Conservation (phyloP, 2,113 vertebrate genomes). For the Reinhardtius hippoglossoides region DNA sequence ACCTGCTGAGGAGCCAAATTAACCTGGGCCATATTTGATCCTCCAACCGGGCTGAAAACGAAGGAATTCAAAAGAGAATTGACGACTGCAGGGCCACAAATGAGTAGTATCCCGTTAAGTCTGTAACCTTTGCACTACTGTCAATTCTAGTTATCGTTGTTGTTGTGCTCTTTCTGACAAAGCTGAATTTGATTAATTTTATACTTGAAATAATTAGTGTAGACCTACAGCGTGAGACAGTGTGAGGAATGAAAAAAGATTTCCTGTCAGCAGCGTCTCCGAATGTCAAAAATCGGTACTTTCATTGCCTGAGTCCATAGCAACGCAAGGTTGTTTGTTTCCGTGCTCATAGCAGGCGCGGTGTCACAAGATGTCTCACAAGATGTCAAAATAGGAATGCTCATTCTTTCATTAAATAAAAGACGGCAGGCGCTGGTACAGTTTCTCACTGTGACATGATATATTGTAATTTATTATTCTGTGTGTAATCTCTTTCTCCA, state of each 20-base stretch:
- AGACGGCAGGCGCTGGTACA: conserved; percentile 64
- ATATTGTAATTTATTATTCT: conserved; percentile 75
- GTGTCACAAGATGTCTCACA: conserved; percentile 68
- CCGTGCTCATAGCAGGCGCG: conserved; percentile 55
- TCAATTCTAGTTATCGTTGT: conserved; percentile 2
- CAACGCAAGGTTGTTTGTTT: conserved; percentile 68
- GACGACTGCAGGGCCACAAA: conserved; percentile 36
- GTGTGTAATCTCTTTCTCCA: conserved; percentile 68
- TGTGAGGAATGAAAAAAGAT: conserved; percentile 8
- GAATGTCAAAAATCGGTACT: conserved; percentile 60
- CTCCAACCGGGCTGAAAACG: conserved; percentile 11
- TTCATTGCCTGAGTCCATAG: conserved; percentile 60
- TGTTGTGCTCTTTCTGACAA: conserved; percentile 24
- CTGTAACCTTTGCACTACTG: neutral
- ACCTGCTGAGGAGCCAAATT: conserved; percentile 43
- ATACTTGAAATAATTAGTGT: conserved; percentile 51
- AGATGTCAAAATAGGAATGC: conserved; percentile 67
- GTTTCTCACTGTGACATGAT: conserved; percentile 64
- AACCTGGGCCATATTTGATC: conserved; percentile 34
- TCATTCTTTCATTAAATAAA: conserved; percentile 77
- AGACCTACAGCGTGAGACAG: conserved; percentile 30
- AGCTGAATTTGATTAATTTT: conserved; percentile 48
- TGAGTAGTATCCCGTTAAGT: conserved; percentile 15
- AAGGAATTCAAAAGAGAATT: conserved; percentile 33
- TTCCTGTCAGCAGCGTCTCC: conserved; percentile 50